Evolutionary conservation across 1,140 invertebrate species (phyloP), one percentile per base, ranked within the genome.

Genomic region (Centruroides sculpturatus): DNA sequence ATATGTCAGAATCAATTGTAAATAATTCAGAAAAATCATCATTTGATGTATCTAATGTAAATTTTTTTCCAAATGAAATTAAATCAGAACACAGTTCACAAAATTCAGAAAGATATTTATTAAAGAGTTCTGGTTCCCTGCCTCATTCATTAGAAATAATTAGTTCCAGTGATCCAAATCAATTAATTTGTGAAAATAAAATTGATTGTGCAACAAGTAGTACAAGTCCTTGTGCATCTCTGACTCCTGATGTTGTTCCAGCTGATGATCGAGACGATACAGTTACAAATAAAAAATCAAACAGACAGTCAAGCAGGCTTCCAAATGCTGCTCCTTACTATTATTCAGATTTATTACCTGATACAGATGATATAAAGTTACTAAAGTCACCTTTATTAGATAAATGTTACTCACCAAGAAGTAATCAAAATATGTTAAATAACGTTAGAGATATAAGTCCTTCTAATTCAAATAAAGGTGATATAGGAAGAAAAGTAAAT

Each of bases 401-500:
- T 47, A 65, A 65, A 57, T 58, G 57, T 47, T 63, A 59, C 51
- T 56, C 62, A 23, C 57, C 61, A 47, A 55, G 54, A 36, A 61
- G 49, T 13, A 61, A 55, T 57, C 47, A 57, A 35, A 47, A 53
- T 46, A 41, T 59, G 9, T 50, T 66, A 46, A 67, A 65, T 53
- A 64, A 64, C 54, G 56, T 62, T 10, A 36, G 56, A 48, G 47
- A 55, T 12, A 60, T n/a, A 13, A 60, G 54, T 57, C 56, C 58
- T 12, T 57, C 47, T 51, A 36, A 48, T 49, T 55, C 53, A 23
- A 56, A 41, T 23, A 62, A 65, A 52, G 57, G 54, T 35, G 83
- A 86, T 70, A 84, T 88, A 56, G 83, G 83, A 6, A 80, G 85
- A 63, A 87, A 88, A 66, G 83, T 87, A 47, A 89, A 89, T 71